Evolutionary conservation across 2,797 vertebrate genomes (phyloP).

Genomic region (Syndactyla subalaris): DNA sequence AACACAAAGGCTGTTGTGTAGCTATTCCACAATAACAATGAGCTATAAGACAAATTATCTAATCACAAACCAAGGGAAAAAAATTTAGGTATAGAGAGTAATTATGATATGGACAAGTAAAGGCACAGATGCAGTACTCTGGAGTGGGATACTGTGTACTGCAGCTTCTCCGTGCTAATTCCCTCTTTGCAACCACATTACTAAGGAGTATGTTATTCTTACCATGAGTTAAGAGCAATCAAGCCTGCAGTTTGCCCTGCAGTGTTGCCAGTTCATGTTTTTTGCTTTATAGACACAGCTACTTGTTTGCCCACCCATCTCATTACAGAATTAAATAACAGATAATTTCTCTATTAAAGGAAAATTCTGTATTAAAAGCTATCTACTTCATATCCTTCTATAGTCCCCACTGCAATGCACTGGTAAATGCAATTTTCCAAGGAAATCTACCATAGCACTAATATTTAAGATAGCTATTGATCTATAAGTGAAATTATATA

Average conservation of each 20-base stretch:
- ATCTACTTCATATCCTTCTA: not conserved
- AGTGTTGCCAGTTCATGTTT: not conserved
- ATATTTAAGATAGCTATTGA: constrained; percentile 1
- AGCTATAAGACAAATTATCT: not conserved
- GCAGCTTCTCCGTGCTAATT: not conserved
- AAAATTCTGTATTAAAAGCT: not conserved
- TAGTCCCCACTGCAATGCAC: not conserved
- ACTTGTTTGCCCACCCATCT: not conserved
- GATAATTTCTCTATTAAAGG: not conserved
- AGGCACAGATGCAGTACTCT: not conserved
- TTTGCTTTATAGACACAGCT: not conserved
- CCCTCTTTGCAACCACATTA: not conserved
- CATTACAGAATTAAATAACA: constrained; percentile 1
- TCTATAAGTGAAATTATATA: not conserved
- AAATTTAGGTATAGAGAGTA: not conserved
- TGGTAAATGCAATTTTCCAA: not conserved
- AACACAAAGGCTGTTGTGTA: not conserved
- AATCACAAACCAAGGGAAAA: not conserved
- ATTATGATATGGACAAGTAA: not conserved
- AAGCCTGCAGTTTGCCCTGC: not conserved
- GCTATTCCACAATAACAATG: not conserved
- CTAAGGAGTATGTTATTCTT: not conserved
- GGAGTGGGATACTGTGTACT: not conserved
- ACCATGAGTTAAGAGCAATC: not conserved
- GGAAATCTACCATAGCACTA: not conserved